A percentile compares a stretch with the other conserved stretches of the same genome.
Conservation (phyloP, 1,140 invertebrate genomes). For the Diprion similis region DNA sequence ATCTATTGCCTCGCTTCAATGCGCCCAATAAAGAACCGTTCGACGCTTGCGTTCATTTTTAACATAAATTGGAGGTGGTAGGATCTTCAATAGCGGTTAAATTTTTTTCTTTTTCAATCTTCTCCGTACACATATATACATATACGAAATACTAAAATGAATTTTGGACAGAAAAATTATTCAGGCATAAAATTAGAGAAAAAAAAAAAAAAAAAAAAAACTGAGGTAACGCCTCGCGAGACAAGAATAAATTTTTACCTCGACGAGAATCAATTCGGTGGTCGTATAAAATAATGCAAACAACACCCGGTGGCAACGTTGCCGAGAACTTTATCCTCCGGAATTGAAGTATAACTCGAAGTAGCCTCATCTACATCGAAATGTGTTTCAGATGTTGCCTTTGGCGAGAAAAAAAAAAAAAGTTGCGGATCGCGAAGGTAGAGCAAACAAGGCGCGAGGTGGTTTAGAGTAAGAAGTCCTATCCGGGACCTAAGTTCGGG, state of each 20-base stretch:
- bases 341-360: conserved; percentile 4
- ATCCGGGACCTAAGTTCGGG: too few species aligned
- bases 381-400: conserved; percentile 15
- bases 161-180: too few species aligned
- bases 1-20: neutral
- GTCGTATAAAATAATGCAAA: neutral
- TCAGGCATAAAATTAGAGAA: too few species aligned
- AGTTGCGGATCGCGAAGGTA: neutral
- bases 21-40: too few species aligned
- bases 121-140: too few species aligned
- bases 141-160: too few species aligned
- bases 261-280: neutral
- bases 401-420: neutral
- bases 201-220: neutral
- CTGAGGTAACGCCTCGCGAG: neutral
- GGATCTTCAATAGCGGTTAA: too few species aligned
- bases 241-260: neutral
- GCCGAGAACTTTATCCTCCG: neutral
- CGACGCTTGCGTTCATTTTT: too few species aligned
- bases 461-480: too few species aligned
- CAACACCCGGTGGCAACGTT: neutral
- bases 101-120: too few species aligned
- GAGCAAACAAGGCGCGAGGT: neutral
- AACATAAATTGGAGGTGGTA: too few species aligned
- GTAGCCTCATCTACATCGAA: conserved; percentile 19